Percentiles rank a stretch among this genome's conserved stretches.
phyloP scores from a whole-genome alignment of 2,113 vertebrate species.

The Peromyscus leucopus region DNA sequence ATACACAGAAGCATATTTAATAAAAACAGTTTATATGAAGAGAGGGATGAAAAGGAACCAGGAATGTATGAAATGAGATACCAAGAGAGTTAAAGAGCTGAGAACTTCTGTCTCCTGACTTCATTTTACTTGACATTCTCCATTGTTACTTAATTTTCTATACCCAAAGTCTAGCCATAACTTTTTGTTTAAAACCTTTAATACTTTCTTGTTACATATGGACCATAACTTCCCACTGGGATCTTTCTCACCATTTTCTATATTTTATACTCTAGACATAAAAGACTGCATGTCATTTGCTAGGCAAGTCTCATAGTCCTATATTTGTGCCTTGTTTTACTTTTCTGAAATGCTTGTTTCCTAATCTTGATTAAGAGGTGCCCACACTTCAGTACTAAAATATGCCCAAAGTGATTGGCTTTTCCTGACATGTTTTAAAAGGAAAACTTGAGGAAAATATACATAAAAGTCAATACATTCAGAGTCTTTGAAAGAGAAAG shows the following conservation, averaged over 20 bases:
- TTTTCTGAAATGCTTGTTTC: not conserved
- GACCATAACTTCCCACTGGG: not conserved
- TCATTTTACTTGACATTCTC: not conserved
- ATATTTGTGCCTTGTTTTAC: not conserved
- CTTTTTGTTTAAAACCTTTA: not conserved
- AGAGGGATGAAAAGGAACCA: not conserved
- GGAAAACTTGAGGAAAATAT: not conserved
- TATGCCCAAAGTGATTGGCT: not conserved
- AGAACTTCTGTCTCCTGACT: not conserved
- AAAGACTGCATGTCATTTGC: not conserved
- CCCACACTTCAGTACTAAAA: not conserved
- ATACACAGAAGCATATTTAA: not conserved
- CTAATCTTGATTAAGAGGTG: slow-evolving; percentile 1
- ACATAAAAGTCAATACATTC: not conserved
- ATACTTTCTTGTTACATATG: not conserved
- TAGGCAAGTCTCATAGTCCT: not conserved
- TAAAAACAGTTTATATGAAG: not conserved
- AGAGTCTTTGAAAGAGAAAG: not conserved
- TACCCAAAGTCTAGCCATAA: not conserved
- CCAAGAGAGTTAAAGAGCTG: not conserved
- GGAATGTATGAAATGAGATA: not conserved
- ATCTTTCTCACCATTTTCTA: not conserved
- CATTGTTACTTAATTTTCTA: not conserved
- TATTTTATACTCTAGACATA: not conserved
- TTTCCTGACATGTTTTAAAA: slow-evolving; percentile 42